Evolutionary conservation across 1,140 invertebrate genomes (phyloP), one percentile per base, ranked within the genome.

Genomic region (Anoplophora glabripennis): DNA sequence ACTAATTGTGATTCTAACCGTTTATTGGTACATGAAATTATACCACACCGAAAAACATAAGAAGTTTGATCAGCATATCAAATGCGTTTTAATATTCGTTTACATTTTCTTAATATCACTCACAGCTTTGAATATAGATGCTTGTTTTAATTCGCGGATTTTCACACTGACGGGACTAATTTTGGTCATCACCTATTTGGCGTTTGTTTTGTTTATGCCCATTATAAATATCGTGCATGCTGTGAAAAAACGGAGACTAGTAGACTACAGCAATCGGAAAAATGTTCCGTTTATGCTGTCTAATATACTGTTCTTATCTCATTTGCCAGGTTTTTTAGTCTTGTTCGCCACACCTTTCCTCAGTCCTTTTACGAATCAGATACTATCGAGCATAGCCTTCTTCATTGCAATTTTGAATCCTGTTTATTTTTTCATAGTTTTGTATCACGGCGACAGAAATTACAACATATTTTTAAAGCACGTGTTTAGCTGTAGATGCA

Each of bases 181-280:
- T 8, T 15, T 52, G 8, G 14, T 14, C 7, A 52, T 58, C 10
- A 18, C 40, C 3, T 38, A 58, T 37, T 33, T 52, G 15, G 14
- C 44, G 7, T 52, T 52, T 37, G 8, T 53, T 36, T 10, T 58
- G 1, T 52, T 58, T 47, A 52, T 58, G 47, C 17, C 53, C n/a
- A 34, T 63, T 18, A 55, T 63, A 12, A 59, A 63, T 45, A 51
- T 63, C 34, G n/a, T 57, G 8, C 53, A 57, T 36, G 10, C 37
- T n/a, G 8, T 62, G 1, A 62, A 33, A 14, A 52, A 28, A 7
- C 44, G 46, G 15, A 46, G 11, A 40, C 35, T 57, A 8, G 33
- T 38, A 4, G 28, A 37, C 10, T 28, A 28, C 5, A 28, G 21
- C 21, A 28, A 28, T 28, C 2, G 21, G 3, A 28, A 28, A 28